Base-by-base conservation (phyloP, 2,797 vertebrate species). In the Mergus octosetaceus region DNA sequence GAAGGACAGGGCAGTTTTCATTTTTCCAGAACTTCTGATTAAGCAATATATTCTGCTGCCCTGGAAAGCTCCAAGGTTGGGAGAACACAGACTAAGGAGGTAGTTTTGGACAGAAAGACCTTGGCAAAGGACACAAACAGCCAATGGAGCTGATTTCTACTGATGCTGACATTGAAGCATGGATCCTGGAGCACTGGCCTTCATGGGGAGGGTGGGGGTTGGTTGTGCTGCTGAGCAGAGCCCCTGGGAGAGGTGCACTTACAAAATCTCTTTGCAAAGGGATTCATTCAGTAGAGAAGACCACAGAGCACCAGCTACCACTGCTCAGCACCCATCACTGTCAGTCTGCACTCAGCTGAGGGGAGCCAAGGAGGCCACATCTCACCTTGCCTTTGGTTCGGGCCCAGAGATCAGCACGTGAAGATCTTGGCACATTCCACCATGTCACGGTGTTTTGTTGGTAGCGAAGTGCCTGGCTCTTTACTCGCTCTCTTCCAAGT, bases 401-500 rank as follows among this genome's bases (percentile, higher is more conserved):
- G 68, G 20, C 27, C 68, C 8, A 49, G 64, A 56, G 71, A 64
- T 82, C 4, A 1, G 27, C 3, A 10, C 17, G 5, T 1, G 49
- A 38, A 53, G 43, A 8, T 21, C 56, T 34, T 53, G 27, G 45
- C 51, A 8, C 2, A 16, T 30, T 49, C 30, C 54, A 12, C 22
- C 5, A 4, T 49, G 58, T 28, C 38, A 22, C 0, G 0, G 3
- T 5, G 43, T 10, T 82, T 8, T 15, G n/a, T n/a, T 39, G 38
- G 38, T 2, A 30, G 36, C 38, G 54, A 83, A 64, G 74, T 54
- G 43, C 60, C 58, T 22, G 57, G 69, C 64, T 82, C 69, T 76
- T 64, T n/a, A 14, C 71, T 51, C 58, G 53, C 54, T 83, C 27
- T 28, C 11, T n/a, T 36, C 81, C 78, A 56, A 39, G 22, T 43